Evolutionary conservation across 2,797 vertebrate species (phyloP), one percentile per base, ranked within the genome.

Genomic region (Odontamblyopus lacepedii): DNA sequence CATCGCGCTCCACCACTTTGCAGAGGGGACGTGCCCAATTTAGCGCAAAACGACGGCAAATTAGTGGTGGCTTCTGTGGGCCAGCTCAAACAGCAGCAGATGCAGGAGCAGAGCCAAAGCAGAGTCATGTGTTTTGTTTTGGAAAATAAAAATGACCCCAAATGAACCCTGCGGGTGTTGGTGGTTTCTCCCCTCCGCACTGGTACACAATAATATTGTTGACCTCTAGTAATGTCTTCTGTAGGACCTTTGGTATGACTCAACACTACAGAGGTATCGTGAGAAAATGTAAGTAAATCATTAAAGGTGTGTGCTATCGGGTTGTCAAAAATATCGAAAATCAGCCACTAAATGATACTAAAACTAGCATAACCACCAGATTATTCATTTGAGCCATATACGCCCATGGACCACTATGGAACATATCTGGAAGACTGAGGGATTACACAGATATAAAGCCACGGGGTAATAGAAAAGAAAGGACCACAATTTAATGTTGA

Each of bases 81-180:
- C 67, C 61, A 55, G 62, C 74, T 85, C 71, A 77, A 81, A 86
- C 85, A 71, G 76, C 74, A 69, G 51, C 71, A 6, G 59, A 80
- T 78, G 75, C 61, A 74, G 76, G 75, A 56, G 70, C 55, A 66
- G 72, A 74, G 80, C 53, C 48, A 79, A 81, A 78, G 57, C 56
- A 83, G 87, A 72, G 57, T 60, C 15, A 12, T 30, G 59, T 30
- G 32, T 84, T 88, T 85, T 82, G 51, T 83, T 69, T 71, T 78
- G 63, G 64, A 74, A 55, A 44, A 64, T 63, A 32, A 53, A 56
- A 62, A 53, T 72, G 75, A 81, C 78, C 67, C 27, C 27, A 27
- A 67, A 64, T 74, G 56, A 71, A 72, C 79, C 80, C 70, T 70
- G 73, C 50, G 67, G 74, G 78, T 59, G 30, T 27, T 1, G 16